Conservation (phyloP, 2,797 vertebrate genomes). For the Loriculus beryllinus region DNA sequence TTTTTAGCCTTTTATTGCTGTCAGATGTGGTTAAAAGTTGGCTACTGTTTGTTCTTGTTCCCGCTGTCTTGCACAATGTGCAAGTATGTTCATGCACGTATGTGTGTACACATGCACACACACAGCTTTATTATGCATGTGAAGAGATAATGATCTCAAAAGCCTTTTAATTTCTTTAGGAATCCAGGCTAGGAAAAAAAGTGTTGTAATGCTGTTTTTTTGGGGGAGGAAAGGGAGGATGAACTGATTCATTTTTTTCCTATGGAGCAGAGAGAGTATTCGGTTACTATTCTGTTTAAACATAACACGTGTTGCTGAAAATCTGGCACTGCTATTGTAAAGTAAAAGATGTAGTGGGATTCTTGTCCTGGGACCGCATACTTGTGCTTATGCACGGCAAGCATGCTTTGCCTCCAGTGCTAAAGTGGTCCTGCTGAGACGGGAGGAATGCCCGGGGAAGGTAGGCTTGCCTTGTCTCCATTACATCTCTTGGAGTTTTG, state of each 20-base stretch:
- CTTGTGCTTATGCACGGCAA: fast-evolving
- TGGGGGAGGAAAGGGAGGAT: not conserved
- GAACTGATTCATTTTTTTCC: not conserved
- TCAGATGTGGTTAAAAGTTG: constrained; percentile 52
- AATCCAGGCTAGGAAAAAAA: not conserved
- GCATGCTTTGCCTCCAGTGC: not conserved
- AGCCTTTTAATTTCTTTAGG: not conserved
- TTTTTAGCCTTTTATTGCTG: constrained; percentile 17
- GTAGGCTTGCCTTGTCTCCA: not conserved
- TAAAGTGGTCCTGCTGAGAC: not conserved
- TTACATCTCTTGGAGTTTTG: constrained; percentile 14
- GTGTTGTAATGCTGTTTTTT: not conserved
- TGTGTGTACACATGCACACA: not conserved
- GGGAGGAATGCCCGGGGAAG: not conserved
- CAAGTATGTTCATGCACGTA: not conserved
- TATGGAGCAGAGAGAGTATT: not conserved
- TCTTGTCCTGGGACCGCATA: not conserved
- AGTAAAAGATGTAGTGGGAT: not conserved
- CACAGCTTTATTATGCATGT: not conserved
- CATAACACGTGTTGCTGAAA: not conserved
- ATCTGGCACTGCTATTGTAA: not conserved
- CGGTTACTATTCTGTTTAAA: not conserved
- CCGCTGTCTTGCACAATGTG: not conserved
- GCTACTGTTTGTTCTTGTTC: constrained; percentile 10
- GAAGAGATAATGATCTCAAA: constrained; percentile 20